Evolutionary conservation across 1,140 invertebrate genomes (phyloP).

Genomic region (Dysdera silvatica): DNA sequence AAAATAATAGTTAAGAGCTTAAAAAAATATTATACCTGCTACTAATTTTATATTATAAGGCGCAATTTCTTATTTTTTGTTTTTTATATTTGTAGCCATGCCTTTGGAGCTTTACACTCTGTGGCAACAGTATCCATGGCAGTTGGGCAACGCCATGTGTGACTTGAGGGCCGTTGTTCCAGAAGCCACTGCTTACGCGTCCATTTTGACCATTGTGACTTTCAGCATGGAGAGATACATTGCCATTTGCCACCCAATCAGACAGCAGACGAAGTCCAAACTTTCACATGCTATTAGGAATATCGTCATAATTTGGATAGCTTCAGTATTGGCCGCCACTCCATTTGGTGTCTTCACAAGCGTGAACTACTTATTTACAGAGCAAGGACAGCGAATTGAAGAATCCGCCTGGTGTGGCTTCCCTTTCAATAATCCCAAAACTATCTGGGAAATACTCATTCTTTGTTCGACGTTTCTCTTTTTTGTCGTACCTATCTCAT

Average conservation of each 20-base stretch:
- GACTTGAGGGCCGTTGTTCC: conserved; percentile 74
- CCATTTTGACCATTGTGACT: conserved; percentile 40
- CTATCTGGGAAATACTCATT: conserved; percentile 39
- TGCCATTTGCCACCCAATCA: conserved; percentile 68
- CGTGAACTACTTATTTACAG: conserved; percentile 35
- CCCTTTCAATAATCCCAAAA: conserved; percentile 37
- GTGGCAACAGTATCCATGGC: conserved; percentile 91
- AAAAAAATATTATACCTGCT: no score
- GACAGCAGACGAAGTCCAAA: conserved; percentile 17
- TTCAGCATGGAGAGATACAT: conserved; percentile 53
- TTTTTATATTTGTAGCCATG: conserved; percentile 56
- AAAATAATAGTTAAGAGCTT: no score
- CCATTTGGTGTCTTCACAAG: conserved; percentile 59
- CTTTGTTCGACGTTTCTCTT: conserved; percentile 42
- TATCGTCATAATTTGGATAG: conserved; percentile 67
- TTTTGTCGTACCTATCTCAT: conserved; percentile 34
- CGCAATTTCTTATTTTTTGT: no score
- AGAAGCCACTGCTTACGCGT: conserved; percentile 78
- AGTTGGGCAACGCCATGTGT: conserved; percentile 69
- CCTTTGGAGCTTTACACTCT: conserved; percentile 78
- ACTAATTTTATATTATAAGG: no score
- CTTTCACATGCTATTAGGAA: conserved; percentile 64
- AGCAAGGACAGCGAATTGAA: conserved; percentile 24
- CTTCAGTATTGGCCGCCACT: conserved; percentile 63
- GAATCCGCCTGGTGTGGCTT: conserved; percentile 42